Evolutionary conservation across 2,888 invertebrate genomes (phyloP).

Genomic region (Hypsopygia costalis): DNA sequence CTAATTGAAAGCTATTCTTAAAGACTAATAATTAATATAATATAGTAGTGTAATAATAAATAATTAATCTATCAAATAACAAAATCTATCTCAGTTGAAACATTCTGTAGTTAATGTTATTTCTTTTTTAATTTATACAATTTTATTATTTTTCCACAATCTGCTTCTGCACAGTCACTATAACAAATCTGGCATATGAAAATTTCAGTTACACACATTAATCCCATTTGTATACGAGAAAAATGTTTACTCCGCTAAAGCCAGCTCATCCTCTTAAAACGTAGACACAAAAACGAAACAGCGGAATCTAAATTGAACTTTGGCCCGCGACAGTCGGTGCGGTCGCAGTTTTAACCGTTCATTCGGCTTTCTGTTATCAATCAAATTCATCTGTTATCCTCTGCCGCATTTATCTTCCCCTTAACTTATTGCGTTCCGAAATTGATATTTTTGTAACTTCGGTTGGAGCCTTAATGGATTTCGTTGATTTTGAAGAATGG

Average conservation of each 20-base stretch:
- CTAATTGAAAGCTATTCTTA: too few relatives aligned
- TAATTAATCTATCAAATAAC: too few relatives aligned
- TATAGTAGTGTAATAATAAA: too few relatives aligned
- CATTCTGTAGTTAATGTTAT: too few relatives aligned
- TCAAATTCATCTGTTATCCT: constrained; percentile 47
- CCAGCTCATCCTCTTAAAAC: constrained; percentile 9
- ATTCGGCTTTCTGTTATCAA: constrained; percentile 57
- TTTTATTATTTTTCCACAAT: too few relatives aligned
- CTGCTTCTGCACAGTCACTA: too few relatives aligned
- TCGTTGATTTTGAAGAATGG: background rate
- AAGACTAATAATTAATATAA: too few relatives aligned
- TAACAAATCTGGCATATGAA: too few relatives aligned
- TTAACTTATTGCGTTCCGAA: background rate
- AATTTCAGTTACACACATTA: too few relatives aligned
- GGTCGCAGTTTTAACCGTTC: constrained; percentile 45
- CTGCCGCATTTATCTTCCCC: constrained; percentile 12
- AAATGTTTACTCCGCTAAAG: background rate
- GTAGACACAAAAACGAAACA: constrained; percentile 62
- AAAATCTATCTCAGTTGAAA: too few relatives aligned
- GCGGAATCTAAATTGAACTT: constrained; percentile 64
- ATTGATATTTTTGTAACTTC: background rate
- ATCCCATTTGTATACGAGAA: too few relatives aligned
- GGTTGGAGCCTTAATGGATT: background rate
- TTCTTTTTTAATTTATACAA: too few relatives aligned
- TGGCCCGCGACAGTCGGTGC: constrained; percentile 53